A percentile compares a stretch with the other conserved stretches of the same genome.
phyloP scores from a whole-genome alignment of 2,113 vertebrate genomes.

The Laticauda colubrina region DNA sequence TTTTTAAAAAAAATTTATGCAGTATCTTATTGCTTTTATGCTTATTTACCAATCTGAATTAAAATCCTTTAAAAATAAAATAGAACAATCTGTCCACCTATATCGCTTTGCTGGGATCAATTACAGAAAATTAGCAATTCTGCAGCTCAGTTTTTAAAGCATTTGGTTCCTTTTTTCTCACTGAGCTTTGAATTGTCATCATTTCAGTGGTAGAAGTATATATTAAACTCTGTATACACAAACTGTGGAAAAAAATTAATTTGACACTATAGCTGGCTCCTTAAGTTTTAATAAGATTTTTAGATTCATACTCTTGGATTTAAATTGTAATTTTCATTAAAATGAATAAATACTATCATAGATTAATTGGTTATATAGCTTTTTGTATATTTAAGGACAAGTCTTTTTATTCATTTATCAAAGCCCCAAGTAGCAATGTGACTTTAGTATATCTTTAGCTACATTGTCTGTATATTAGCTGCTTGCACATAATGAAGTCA shows the following conservation, averaged over 20 bases:
- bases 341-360: slow-evolving; percentile 28
- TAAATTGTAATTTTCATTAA: slow-evolving; percentile 26
- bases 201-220: background rate
- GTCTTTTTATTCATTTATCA: background rate
- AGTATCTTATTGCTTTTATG: background rate
- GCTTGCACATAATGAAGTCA: slow-evolving; percentile 22
- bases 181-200: background rate
- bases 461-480: background rate
- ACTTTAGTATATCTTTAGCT: background rate
- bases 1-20: background rate
- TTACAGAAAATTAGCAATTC: background rate
- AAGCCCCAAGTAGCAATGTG: background rate
- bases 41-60: background rate
- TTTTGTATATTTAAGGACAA: slow-evolving; percentile 24
- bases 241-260: background rate
- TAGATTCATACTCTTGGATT: slow-evolving; percentile 19
- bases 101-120: background rate
- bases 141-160: background rate
- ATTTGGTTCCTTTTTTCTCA: background rate
- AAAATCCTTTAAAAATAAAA: background rate
- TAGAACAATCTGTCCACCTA: background rate
- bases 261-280: slow-evolving; percentile 12
- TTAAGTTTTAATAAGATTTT: background rate
- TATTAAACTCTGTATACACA: background rate
- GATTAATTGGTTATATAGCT: slow-evolving; percentile 15